These are phyloP conservation scores for Aleadryas rufinucha DNA, from an alignment of 2,113 vertebrate genomes.

Conservation along the genomic window DNA sequence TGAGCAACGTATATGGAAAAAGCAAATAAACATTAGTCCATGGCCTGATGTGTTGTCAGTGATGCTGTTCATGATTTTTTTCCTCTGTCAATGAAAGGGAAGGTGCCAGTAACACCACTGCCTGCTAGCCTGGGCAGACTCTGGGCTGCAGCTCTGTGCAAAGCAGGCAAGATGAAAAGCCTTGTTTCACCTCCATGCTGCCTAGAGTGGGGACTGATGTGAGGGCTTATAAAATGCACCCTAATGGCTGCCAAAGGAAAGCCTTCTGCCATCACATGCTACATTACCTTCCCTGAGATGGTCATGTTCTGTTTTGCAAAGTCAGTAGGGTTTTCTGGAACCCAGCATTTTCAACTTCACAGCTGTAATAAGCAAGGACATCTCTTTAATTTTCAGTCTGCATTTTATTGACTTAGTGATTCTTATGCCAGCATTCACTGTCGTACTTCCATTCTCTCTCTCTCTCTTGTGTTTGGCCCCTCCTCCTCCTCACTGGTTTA, in stretches of 20 bases:
- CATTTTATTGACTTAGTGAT: not conserved
- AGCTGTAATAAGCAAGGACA: not conserved
- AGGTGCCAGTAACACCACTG: not conserved
- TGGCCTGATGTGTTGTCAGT: constrained; percentile 14
- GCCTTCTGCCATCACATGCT: not conserved
- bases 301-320: not conserved
- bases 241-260: not conserved
- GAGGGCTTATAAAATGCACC: not conserved
- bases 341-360: not conserved
- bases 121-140: not conserved
- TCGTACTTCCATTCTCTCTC: not conserved
- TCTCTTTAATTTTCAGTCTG: not conserved
- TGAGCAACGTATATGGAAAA: constrained; percentile 48
- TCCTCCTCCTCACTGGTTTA: not conserved
- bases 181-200: not conserved
- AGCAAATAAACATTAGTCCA: constrained; percentile 42
- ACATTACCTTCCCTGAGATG: not conserved
- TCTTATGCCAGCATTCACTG: not conserved
- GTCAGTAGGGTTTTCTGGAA: not conserved
- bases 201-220: not conserved
- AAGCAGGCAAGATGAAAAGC: not conserved
- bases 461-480: not conserved
- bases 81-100: not conserved
- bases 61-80: not conserved
- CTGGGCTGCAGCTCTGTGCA: not conserved